A percentile compares a stretch with the other conserved stretches of the same genome.
These are phyloP conservation scores for Grus americana DNA, from an alignment of 2,113 vertebrate species.

Conservation along the genomic window DNA sequence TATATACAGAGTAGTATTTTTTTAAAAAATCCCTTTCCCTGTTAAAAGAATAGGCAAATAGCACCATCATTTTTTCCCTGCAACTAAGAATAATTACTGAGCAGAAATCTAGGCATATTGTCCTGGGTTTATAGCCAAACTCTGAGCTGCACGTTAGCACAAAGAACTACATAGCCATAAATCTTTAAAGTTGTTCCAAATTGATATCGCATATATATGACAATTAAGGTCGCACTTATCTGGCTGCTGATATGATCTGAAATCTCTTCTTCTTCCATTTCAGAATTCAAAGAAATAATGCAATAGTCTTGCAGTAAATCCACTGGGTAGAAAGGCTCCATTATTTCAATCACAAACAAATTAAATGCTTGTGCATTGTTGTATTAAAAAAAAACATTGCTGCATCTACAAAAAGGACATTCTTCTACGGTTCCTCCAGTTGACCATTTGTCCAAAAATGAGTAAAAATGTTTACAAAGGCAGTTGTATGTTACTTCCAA, in stretches of 20 bases:
- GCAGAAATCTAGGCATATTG: neutral
- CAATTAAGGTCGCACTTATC: neutral
- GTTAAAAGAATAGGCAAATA: neutral
- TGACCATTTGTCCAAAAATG: neutral
- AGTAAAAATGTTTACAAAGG: neutral
- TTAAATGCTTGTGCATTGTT: neutral
- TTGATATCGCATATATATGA: neutral
- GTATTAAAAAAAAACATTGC: neutral
- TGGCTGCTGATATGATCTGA: neutral
- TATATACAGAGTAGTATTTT: neutral
- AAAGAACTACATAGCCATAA: neutral
- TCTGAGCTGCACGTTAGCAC: neutral
- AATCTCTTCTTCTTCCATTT: neutral
- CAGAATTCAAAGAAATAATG: neutral
- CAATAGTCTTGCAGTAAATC: neutral
- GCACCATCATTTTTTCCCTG: neutral
- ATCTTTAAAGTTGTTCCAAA: neutral
- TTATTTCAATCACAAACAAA: neutral
- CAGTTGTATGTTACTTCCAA: neutral
- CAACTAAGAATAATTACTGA: neutral
- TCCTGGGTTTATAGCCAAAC: neutral
- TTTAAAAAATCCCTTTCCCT: neutral
- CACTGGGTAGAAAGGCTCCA: neutral
- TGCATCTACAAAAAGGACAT: neutral
- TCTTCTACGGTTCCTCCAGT: neutral